Evolutionary conservation across 2,888 invertebrate species (phyloP).

Genomic region (Hirtodrosophila histrioides): DNA sequence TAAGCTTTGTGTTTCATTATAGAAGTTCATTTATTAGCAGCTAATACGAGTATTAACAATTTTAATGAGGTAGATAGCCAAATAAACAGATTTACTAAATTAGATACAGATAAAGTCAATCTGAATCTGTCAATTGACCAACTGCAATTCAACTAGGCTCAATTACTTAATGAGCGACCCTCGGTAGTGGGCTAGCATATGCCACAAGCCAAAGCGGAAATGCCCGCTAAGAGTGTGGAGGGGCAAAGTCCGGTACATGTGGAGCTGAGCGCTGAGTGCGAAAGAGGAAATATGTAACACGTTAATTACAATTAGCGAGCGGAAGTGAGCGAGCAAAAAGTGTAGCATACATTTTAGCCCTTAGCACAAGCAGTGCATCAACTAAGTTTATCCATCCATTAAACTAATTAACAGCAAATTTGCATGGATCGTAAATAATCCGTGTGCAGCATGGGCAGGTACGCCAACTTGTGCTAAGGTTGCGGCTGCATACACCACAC

Average conservation of each 20-base stretch:
- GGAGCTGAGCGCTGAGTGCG: constrained; percentile 13
- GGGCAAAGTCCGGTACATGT: constrained; percentile 1
- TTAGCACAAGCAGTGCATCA: constrained; percentile 65
- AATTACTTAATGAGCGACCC: constrained; percentile 9
- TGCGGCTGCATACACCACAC: constrained; percentile 42
- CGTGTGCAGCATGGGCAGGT: constrained; percentile 46
- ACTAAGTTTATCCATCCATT: constrained; percentile 81
- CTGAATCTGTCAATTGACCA: no score
- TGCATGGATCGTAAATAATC: constrained; percentile 82
- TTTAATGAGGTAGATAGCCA: no score
- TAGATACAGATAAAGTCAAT: no score
- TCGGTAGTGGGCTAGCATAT: constrained; percentile 30
- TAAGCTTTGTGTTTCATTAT: no score
- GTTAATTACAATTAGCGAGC: constrained; percentile 76
- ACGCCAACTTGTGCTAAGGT: constrained; percentile 40
- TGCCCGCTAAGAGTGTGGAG: constrained; percentile 20
- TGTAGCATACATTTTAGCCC: constrained; percentile 56
- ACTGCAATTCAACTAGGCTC: no score
- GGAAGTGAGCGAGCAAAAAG: constrained; percentile 58
- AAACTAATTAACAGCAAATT: constrained; percentile 82
- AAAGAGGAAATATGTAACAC: constrained; percentile 69
- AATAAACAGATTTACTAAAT: no score
- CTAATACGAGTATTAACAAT: no score
- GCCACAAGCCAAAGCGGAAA: constrained; percentile 44
- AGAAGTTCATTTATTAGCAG: no score